Conservation (phyloP, 23 tunicate species). For the Aplidium turbinatum region DNA sequence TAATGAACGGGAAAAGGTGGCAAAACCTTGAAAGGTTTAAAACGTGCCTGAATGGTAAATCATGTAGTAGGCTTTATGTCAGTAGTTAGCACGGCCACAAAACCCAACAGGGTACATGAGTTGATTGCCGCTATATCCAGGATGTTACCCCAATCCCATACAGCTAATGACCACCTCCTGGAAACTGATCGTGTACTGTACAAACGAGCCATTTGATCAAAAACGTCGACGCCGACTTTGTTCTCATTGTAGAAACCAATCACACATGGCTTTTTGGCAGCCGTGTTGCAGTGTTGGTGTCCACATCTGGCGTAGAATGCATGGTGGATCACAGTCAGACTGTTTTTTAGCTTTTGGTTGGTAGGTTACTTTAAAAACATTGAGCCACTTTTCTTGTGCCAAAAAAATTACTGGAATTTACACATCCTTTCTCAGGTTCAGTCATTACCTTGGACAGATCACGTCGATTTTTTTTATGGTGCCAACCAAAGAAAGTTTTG, state of each 20-base stretch:
- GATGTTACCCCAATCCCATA: conserved; percentile 16
- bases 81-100: too few relatives aligned
- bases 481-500: background rate
- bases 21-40: too few relatives aligned
- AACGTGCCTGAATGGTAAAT: too few relatives aligned
- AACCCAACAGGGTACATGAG: too few relatives aligned
- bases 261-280: conserved; percentile 6
- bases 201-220: conserved; percentile 29
- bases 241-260: conserved; percentile 19
- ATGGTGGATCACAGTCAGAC: too few relatives aligned
- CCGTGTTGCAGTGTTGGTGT: background rate
- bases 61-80: too few relatives aligned
- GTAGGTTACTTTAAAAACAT: conserved; percentile 1
- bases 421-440: conserved; percentile 2
- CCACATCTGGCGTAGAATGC: conserved; percentile 10
- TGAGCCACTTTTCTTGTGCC: conserved; percentile 17
- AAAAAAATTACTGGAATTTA: conserved; percentile 6
- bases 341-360: too few relatives aligned
- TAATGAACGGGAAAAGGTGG: too few relatives aligned
- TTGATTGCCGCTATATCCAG: conserved; percentile 11
- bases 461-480: conserved; percentile 15
- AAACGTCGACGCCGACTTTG: conserved; percentile 17
- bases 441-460: conserved; percentile 9
- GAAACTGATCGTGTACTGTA: too few relatives aligned
- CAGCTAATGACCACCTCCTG: conserved; percentile 7